These are phyloP conservation scores for sheep (Ovis aries) DNA, from an alignment of 2,113 vertebrate species.

Conservation along the genomic window ARS-UI_Ramb_v3.0 NC_056067.1:56846501-56847000, in stretches of 20 bases:
- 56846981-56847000: neutral
- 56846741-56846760: neutral
- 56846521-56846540: neutral
- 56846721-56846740: neutral
- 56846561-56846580: neutral
- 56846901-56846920: neutral
- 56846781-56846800: neutral
- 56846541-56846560: rapidly evolving
- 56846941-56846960: neutral
- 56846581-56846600: rapidly evolving
- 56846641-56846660: neutral
- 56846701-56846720: neutral
- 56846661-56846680: neutral
- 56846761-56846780: neutral
- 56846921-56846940: neutral
- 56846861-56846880: neutral
- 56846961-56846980: neutral
- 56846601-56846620: neutral
- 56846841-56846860: neutral
- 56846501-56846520: neutral
- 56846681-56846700: neutral
- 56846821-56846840: neutral
- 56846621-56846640: neutral
- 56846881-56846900: neutral
- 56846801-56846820: neutral